Conservation (phyloP, 2,113 vertebrate species). For the Anolis sagrei region DNA sequence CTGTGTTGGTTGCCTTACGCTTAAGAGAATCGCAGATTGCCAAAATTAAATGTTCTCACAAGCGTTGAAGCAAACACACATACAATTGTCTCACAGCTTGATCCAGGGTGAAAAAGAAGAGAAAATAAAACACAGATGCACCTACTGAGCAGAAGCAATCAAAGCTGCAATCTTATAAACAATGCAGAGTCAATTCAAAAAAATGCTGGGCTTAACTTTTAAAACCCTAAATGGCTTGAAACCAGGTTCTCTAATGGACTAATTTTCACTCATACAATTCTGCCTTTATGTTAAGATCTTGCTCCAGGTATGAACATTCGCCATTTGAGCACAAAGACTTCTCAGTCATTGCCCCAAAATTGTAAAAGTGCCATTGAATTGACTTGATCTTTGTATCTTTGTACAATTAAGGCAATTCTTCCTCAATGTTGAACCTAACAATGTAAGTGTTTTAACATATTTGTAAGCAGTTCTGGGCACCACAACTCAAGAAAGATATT, state of each 20-base stretch:
- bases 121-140: background rate
- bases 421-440: background rate
- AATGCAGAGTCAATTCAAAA: background rate
- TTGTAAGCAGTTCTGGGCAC: no score
- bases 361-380: background rate
- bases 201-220: background rate
- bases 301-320: background rate
- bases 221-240: background rate
- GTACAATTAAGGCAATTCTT: background rate
- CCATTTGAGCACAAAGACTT: background rate
- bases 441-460: background rate
- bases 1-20: background rate
- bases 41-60: background rate
- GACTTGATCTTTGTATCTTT: background rate
- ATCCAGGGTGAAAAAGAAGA: background rate
- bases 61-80: background rate
- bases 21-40: background rate
- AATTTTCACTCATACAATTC: background rate
- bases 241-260: background rate
- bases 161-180: background rate
- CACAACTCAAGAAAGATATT: no score
- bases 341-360: background rate
- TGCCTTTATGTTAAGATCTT: background rate
- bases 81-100: no score
- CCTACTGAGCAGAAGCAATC: background rate